Base-by-base conservation (phyloP, 2,888 invertebrate genomes). In the Eucera pruinosa region DNA sequence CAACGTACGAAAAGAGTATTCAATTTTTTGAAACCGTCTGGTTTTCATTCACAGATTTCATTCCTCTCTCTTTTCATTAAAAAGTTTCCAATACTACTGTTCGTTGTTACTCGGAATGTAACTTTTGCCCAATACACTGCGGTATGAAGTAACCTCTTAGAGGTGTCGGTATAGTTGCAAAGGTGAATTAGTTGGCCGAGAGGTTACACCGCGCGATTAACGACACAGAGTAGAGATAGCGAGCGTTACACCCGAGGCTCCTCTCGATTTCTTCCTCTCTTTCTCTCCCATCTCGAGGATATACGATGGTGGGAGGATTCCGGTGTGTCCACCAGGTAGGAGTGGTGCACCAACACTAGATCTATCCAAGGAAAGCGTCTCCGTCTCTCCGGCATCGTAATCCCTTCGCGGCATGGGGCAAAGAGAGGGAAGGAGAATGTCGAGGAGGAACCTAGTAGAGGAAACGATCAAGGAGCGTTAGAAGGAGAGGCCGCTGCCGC, bases 161-260 rank as follows among this genome's bases (percentile, higher is more conserved):
- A 78, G 81, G 76, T 77, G 81, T 79, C 77, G 79, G 81, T 84
- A 75, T 79, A 83, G 84, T 86, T 81, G 81, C 86, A 83, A 85
- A 86, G 86, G 84, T 84, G 82, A 84, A 85, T 85, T 85, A 82
- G 84, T 62, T 45, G 82, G 54, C 66, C 71, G 78, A 65, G 76
- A 75, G 82, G 77, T 84, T 77, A 75, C 62, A 50, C 52, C 71
- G 70, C 71, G 70, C 62, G 80, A 82, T 84, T 77, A 82, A 86
- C 82, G 80, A 78, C 76, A 78, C 78, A 76, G 65, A 36, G 11
- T 36, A 61, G 67, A 62, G 57, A 66, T 15, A 27, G 67, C 50
- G 50, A 50, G 43, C 68, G 52, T 68, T 45, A 43, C 58, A 39
- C 43, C 52, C 54, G 45, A n/a, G n/a, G 25, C 57, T 65, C 41